phyloP scores from a whole-genome alignment of 2,888 invertebrate genomes.

The Synanthedon formicaeformis region DNA sequence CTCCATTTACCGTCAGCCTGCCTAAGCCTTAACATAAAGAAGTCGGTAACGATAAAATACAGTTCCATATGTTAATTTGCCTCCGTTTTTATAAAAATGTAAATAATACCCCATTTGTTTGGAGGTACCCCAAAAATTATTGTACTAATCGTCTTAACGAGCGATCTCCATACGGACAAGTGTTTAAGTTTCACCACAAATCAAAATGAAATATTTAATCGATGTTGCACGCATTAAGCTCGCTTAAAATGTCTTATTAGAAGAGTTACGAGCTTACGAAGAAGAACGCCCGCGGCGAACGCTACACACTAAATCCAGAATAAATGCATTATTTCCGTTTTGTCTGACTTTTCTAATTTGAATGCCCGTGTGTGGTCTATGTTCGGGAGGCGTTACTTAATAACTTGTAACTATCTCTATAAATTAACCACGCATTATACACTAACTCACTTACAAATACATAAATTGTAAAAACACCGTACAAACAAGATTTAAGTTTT shows the following conservation, averaged over 20 bases:
- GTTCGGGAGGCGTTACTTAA: constrained; percentile 42
- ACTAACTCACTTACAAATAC: too few species aligned
- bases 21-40: too few species aligned
- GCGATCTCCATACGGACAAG: constrained; percentile 31
- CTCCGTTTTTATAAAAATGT: too few species aligned
- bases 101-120: not conserved
- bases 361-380: constrained; percentile 57
- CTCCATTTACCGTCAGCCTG: too few species aligned
- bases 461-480: too few species aligned
- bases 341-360: constrained; percentile 57
- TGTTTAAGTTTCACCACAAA: constrained; percentile 48
- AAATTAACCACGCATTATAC: constrained; percentile 24
- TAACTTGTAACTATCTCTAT: constrained; percentile 32
- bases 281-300: constrained; percentile 56
- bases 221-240: constrained; percentile 49
- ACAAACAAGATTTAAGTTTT: too few species aligned
- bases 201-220: constrained; percentile 55
- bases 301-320: constrained; percentile 41
- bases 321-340: constrained; percentile 62
- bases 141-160: constrained; percentile 41
- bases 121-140: constrained; percentile 24
- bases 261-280: constrained; percentile 58
- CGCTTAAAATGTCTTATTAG: constrained; percentile 58
- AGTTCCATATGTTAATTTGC: too few species aligned
- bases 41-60: too few species aligned